These are phyloP conservation scores for Mola mola DNA, from an alignment of 2,113 vertebrate species.

Conservation along the genomic window DNA sequence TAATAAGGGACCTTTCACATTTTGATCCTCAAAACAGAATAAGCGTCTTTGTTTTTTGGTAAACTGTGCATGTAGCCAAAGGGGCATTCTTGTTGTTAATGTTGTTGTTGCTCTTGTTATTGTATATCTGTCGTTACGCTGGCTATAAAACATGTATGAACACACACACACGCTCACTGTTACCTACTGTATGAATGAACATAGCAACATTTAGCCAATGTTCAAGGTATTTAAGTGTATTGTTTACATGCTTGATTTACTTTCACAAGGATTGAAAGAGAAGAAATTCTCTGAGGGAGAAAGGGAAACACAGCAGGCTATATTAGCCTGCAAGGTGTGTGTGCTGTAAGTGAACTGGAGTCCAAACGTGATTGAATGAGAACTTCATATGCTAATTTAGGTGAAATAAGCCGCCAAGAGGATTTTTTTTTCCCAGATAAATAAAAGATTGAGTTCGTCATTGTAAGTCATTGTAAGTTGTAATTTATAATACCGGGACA, in stretches of 20 bases:
- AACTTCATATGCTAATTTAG: slow-evolving; percentile 36
- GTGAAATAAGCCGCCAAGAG: slow-evolving; percentile 40
- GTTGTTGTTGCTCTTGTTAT: slow-evolving; percentile 35
- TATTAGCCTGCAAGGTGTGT: slow-evolving; percentile 53
- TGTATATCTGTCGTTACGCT: not conserved
- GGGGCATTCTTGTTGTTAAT: slow-evolving; percentile 19
- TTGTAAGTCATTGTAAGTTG: not conserved
- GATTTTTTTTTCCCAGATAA: not conserved
- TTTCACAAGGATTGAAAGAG: slow-evolving; percentile 7
- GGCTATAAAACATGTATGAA: slow-evolving; percentile 12
- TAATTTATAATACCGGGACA: too few species aligned
- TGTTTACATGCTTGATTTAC: too few species aligned
- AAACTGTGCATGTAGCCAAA: slow-evolving; percentile 60
- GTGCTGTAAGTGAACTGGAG: slow-evolving; percentile 17
- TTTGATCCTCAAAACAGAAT: slow-evolving; percentile 6
- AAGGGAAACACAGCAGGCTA: slow-evolving; percentile 45
- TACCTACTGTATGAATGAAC: slow-evolving; percentile 23
- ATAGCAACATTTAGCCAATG: slow-evolving; percentile 21
- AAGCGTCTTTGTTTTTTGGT: slow-evolving; percentile 23
- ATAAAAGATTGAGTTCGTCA: not conserved
- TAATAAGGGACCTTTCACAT: slow-evolving; percentile 9
- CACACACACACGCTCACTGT: slow-evolving; percentile 24
- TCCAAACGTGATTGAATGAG: slow-evolving; percentile 9
- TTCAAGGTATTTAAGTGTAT: not conserved
- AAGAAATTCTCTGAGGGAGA: slow-evolving; percentile 28